Evolutionary conservation across 2,113 vertebrate species (phyloP).

Genomic region (Lonchura striata): DNA sequence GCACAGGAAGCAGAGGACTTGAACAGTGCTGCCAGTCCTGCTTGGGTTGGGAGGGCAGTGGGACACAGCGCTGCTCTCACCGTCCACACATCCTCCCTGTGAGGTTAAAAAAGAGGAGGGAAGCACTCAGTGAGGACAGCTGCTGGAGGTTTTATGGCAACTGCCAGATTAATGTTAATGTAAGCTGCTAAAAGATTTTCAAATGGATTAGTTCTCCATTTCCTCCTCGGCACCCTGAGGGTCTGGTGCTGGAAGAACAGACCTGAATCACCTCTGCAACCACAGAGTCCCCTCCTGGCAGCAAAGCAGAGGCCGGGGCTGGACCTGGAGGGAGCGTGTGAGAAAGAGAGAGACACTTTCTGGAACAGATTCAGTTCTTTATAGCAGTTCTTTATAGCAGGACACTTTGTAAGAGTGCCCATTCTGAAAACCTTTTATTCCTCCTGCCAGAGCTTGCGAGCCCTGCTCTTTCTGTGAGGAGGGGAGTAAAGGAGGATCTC

Average conservation of each 20-base stretch:
- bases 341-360: neutral
- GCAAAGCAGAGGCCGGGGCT: neutral
- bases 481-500: neutral
- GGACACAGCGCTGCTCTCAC: neutral
- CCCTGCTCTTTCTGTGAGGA: neutral
- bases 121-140: neutral
- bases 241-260: neutral
- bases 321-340: neutral
- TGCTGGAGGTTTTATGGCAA: neutral
- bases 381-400: neutral
- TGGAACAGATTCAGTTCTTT: neutral
- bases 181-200: neutral
- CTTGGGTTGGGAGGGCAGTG: neutral
- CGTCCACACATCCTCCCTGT: fast-evolving
- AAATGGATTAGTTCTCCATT: neutral
- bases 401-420: neutral
- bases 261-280: neutral
- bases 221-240: neutral
- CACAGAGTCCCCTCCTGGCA: neutral
- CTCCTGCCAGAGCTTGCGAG: neutral
- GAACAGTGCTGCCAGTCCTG: neutral
- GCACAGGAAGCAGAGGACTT: neutral
- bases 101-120: neutral
- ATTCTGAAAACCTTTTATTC: neutral
- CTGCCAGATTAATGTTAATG: neutral